These are phyloP conservation scores for Caenorhabditis sulstoni DNA, from an alignment of 2,888 invertebrate species.

Conservation along the genomic window DNA sequence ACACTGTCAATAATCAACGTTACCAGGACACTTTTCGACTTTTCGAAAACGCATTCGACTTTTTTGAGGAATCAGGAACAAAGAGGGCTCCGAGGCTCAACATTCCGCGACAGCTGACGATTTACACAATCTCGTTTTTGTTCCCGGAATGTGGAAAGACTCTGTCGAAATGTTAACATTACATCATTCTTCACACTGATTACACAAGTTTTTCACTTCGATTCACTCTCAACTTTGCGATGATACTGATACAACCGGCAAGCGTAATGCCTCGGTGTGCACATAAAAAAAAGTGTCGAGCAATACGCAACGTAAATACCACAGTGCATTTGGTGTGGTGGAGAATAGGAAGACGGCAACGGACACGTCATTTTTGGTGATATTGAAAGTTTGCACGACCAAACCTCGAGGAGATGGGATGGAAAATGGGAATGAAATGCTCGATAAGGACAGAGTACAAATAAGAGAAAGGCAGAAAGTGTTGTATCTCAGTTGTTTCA, in stretches of 20 bases:
- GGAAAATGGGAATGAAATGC: neutral
- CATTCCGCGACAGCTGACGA: no score
- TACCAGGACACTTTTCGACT: no score
- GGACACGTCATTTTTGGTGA: slow-evolving; percentile 41
- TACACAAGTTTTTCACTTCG: neutral
- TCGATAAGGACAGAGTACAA: slow-evolving; percentile 34
- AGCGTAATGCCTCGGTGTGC: slow-evolving; percentile 7
- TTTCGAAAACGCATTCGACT: no score
- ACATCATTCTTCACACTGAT: no score
- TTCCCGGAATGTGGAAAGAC: no score
- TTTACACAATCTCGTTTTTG: no score
- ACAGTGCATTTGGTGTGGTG: neutral
- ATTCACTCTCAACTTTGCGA: no score
- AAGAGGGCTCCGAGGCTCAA: no score
- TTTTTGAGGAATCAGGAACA: neutral
- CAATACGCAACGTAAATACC: slow-evolving; percentile 31
- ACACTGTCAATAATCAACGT: no score
- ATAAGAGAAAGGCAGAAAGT: slow-evolving; percentile 14
- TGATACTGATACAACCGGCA: slow-evolving; percentile 2
- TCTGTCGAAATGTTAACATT: no score
- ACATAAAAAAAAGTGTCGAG: slow-evolving; percentile 5
- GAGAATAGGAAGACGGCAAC: neutral
- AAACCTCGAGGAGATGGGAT: slow-evolving; percentile 39
- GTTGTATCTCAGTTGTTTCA: neutral
- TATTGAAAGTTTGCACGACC: slow-evolving; percentile 34